Percentiles rank a stretch among this genome's conserved stretches.
phyloP scores from a whole-genome alignment of 2,888 invertebrate species.

The Drosophila nigricruria region DNA sequence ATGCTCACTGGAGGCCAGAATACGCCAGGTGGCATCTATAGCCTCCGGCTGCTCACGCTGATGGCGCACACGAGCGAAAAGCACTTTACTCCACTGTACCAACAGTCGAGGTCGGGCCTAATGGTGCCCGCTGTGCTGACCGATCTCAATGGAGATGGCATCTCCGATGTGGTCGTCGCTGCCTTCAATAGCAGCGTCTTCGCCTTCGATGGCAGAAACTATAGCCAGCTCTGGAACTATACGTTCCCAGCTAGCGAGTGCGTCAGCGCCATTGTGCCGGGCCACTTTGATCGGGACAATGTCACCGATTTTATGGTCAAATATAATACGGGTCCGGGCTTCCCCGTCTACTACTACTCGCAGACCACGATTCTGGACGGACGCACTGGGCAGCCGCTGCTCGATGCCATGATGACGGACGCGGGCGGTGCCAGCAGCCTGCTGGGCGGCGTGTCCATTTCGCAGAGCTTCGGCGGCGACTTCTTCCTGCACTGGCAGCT shows the following conservation, averaged over 20 bases:
- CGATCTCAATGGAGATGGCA: slow-evolving; percentile 90
- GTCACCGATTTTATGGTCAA: slow-evolving; percentile 92
- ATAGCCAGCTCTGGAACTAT: slow-evolving; percentile 90
- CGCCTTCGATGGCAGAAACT: slow-evolving; percentile 90
- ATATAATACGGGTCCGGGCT: slow-evolving; percentile 89
- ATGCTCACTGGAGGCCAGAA: slow-evolving; percentile 91
- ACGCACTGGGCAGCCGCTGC: slow-evolving; percentile 79
- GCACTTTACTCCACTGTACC: slow-evolving; percentile 87
- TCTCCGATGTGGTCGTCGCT: slow-evolving; percentile 90
- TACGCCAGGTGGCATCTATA: slow-evolving; percentile 90
- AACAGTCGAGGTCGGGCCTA: slow-evolving; percentile 88
- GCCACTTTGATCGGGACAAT: slow-evolving; percentile 91
- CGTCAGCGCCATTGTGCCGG: slow-evolving; percentile 91
- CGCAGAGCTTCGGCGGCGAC: slow-evolving; percentile 89
- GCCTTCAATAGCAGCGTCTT: slow-evolving; percentile 90
- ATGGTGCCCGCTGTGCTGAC: slow-evolving; percentile 89
- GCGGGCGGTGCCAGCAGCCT: slow-evolving; percentile 85
- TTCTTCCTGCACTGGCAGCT: slow-evolving; percentile 92
- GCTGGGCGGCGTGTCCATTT: slow-evolving; percentile 84
- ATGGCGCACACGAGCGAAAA: slow-evolving; percentile 86
- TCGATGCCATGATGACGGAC: slow-evolving; percentile 84
- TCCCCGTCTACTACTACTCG: slow-evolving; percentile 91
- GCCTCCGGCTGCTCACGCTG: slow-evolving; percentile 87
- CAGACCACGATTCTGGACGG: slow-evolving; percentile 86
- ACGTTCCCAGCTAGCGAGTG: slow-evolving; percentile 89